These are phyloP conservation scores for Tenebrio molitor DNA, from an alignment of 1,140 invertebrate species.

Conservation along the genomic window DNA sequence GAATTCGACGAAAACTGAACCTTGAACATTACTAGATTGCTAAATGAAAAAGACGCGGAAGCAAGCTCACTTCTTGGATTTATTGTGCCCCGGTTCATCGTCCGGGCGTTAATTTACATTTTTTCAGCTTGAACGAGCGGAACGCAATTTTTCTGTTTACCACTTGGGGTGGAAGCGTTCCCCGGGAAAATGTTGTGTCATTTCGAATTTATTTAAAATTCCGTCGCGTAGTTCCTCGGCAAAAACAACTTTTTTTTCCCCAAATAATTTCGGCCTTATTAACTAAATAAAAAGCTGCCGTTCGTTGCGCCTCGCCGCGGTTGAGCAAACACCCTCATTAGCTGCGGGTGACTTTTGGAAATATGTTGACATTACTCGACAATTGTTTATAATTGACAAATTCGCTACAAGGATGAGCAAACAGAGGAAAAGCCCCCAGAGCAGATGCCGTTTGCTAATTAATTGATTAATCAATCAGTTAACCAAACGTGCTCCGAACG, in stretches of 20 bases:
- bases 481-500: background rate
- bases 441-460: background rate
- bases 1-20: too few relatives aligned
- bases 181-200: background rate
- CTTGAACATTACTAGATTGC: too few relatives aligned
- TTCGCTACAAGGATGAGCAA: background rate
- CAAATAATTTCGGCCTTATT: background rate
- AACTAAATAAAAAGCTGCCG: background rate
- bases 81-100: background rate
- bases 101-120: background rate
- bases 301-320: background rate
- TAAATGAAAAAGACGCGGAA: too few relatives aligned
- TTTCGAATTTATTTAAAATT: slow-evolving; percentile 7
- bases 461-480: slow-evolving; percentile 29
- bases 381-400: background rate
- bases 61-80: background rate
- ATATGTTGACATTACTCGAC: background rate
- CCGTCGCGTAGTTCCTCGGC: background rate
- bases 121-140: background rate
- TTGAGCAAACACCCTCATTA: background rate
- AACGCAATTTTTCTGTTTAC: background rate
- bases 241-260: background rate
- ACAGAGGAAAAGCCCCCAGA: background rate
- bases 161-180: background rate
- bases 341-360: background rate